Conservation (phyloP, 2,797 vertebrate species). For the Melopsittacus undulatus region DNA sequence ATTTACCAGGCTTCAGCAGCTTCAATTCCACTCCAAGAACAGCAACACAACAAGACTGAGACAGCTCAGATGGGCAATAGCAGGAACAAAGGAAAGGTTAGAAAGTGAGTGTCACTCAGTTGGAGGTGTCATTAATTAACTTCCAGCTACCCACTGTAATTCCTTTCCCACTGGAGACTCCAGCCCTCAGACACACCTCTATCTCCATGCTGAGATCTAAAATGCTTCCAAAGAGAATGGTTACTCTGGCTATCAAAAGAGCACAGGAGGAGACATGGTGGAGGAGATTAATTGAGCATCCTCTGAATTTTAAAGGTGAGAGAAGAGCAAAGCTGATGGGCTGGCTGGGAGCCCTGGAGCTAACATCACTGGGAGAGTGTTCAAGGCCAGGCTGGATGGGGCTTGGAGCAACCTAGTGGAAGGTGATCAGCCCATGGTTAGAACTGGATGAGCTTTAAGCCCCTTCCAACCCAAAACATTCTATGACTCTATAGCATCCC, state of each 20-base stretch:
- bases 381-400: neutral
- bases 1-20: constrained; percentile 1
- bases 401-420: neutral
- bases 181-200: neutral
- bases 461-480: neutral
- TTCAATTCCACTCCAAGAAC: neutral
- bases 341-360: neutral
- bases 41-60: neutral
- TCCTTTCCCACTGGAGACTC: neutral
- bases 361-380: neutral
- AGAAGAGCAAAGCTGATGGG: neutral
- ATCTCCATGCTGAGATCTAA: neutral
- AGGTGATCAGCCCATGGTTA: neutral
- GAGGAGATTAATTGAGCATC: neutral
- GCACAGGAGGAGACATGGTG: neutral
- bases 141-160: neutral
- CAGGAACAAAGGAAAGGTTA: neutral
- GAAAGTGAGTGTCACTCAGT: neutral
- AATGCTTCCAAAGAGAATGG: neutral
- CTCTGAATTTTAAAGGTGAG: neutral
- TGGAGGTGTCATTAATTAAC: neutral
- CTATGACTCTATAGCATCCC: neutral
- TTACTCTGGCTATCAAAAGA: neutral
- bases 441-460: neutral
- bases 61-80: neutral